These are phyloP conservation scores for Atractosteus spatula DNA, from an alignment of 2,113 vertebrate genomes.

Conservation along the genomic window DNA sequence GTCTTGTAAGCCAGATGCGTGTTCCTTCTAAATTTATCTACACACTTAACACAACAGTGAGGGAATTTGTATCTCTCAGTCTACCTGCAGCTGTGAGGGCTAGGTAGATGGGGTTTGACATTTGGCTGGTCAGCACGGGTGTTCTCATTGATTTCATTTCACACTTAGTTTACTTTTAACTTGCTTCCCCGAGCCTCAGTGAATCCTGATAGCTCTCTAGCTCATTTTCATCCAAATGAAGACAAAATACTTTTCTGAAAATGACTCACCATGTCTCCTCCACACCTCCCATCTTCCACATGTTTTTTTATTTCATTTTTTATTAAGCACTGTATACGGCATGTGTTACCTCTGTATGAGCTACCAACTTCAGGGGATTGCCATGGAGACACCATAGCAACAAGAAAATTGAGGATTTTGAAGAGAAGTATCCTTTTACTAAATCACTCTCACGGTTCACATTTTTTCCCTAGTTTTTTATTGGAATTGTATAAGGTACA, in stretches of 20 bases:
- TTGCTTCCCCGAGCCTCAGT: no score
- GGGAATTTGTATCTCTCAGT: no score
- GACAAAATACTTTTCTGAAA: no score
- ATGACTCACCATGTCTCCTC: no score
- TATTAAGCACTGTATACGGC: slow-evolving; percentile 25
- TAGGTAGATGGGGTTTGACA: background rate
- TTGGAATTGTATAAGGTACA: background rate
- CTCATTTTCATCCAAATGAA: no score
- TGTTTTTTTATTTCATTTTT: no score
- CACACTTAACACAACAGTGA: no score
- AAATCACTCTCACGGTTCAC: slow-evolving; percentile 21
- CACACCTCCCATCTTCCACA: no score
- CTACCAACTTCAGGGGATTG: slow-evolving; percentile 38
- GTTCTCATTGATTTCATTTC: background rate
- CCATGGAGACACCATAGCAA: slow-evolving; percentile 64
- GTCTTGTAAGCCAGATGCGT: no score
- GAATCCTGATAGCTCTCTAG: no score
- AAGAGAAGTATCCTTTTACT: slow-evolving; percentile 32
- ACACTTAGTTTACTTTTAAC: no score
- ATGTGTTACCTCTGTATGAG: slow-evolving; percentile 1
- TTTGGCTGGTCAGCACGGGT: background rate
- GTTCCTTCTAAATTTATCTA: no score
- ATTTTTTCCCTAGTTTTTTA: background rate
- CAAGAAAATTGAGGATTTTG: slow-evolving; percentile 33
- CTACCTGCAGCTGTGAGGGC: background rate